These are phyloP conservation scores for Datnioides undecimradiatus DNA, from an alignment of 2,113 vertebrate genomes.

Conservation along the genomic window DNA sequence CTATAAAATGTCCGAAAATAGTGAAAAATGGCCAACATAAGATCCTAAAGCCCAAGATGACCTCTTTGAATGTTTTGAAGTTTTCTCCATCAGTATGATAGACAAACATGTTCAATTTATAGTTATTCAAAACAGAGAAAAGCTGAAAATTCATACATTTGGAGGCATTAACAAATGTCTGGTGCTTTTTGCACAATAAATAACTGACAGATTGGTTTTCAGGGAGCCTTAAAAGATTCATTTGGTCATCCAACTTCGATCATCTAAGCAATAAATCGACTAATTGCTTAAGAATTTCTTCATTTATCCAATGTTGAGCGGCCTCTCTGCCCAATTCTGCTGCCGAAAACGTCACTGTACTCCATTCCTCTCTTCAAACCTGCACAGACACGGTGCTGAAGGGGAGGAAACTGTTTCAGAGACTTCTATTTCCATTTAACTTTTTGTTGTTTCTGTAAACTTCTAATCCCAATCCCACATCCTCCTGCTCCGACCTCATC, in stretches of 20 bases:
- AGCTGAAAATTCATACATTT: not conserved
- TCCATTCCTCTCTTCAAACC: conserved; percentile 3
- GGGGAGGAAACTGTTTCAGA: not conserved
- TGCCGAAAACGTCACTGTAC: not conserved
- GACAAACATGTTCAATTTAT: not conserved
- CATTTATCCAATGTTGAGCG: not conserved
- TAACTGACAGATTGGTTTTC: no score
- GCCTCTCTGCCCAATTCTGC: not conserved
- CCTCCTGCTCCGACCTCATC: conserved; percentile 14
- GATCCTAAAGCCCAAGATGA: not conserved
- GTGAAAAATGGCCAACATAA: not conserved
- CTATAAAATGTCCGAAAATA: not conserved
- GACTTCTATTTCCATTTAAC: conserved; percentile 6
- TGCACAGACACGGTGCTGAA: not conserved
- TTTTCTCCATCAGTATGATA: not conserved
- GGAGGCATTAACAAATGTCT: no score
- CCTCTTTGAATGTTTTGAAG: not conserved
- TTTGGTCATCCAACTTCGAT: no score
- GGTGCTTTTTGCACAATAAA: not conserved
- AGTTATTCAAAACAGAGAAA: not conserved
- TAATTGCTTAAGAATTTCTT: not conserved
- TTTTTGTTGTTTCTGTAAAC: conserved; percentile 8
- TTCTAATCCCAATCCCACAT: not conserved
- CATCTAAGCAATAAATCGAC: no score
- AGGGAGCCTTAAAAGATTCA: no score